Conservation (phyloP, 2,797 vertebrate species). For the Ptychobarbus kaznakovi region DNA sequence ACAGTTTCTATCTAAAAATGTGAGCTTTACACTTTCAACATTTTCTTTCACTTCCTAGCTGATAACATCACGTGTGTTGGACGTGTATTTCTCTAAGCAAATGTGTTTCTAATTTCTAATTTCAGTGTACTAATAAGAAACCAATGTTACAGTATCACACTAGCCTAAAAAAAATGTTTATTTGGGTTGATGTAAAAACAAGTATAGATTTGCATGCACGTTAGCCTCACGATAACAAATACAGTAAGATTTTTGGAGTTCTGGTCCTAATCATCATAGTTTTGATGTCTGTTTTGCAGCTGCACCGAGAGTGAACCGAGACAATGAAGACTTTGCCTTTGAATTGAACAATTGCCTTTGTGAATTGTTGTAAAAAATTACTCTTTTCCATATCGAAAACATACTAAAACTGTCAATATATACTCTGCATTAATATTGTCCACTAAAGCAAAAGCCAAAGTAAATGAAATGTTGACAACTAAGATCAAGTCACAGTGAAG, state of each 20-base stretch:
- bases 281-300: constrained; percentile 41
- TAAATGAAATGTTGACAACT: not conserved
- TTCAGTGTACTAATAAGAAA: not conserved
- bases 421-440: not conserved
- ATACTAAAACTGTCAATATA: not conserved
- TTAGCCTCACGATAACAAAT: not conserved
- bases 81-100: not conserved
- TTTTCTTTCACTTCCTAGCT: not conserved
- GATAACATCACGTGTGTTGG: not conserved
- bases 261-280: constrained; percentile 51
- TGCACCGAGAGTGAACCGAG: not conserved
- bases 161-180: not conserved
- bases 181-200: not conserved
- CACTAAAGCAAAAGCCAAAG: not conserved
- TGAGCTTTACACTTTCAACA: not conserved
- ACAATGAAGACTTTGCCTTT: constrained; percentile 1
- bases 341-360: not conserved
- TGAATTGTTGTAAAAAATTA: constrained; percentile 24
- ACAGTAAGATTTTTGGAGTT: not conserved
- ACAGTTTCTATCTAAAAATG: not conserved
- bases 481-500: constrained; percentile 2
- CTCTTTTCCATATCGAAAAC: not conserved
- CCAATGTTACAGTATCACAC: not conserved
- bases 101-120: not conserved
- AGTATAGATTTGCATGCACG: not conserved